Base-by-base conservation (phyloP, 2,113 vertebrate genomes). In the Sceloporus tristichus region DNA sequence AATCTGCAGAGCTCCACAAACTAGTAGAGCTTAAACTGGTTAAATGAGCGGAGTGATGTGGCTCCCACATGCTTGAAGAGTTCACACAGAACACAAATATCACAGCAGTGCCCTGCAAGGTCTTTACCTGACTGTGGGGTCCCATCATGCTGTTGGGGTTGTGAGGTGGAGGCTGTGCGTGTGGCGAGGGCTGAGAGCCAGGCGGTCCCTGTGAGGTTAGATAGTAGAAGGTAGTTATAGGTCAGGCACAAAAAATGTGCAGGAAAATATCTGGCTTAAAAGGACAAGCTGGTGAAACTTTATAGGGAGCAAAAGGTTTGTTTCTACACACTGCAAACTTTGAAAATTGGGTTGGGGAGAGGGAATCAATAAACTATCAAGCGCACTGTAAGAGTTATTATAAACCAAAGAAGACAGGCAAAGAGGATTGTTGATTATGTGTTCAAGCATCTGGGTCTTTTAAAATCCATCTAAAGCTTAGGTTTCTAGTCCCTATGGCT, bases 131-230 rank as follows among this genome's bases (percentile, higher is more conserved):
- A 98, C 98, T 98, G 97, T 99, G 99, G 95, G 98, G 98, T 98
- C 99, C 99, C 99, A 99, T 99, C 98, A 99, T 99, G 98, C 98
- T 98, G 98, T 99, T 99, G 98, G 98, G 98, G 96, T 98, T 98
- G 98, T 99, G 98, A 98, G 99, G 98, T 97, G 99, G 98, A 97
- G 97, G 97, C 97, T 98, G 97, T 97, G 98, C 98, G 97, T 99
- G 99, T 98, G 99, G 99, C 97, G 98, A 99, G 96, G 98, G 98
- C 98, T 99, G 99, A 96, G 99, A 99, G 97, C 99, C 99, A 95
- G 99, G 98, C 96, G 98, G 98, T 97, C 98, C 98, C 99, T 99
- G 97, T 97, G 96, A 97, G 96, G 98, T 97, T 96, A 97, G 96
- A 96, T 97, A 96, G 96, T 96, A 96, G 97, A 97, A 97, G 97